phyloP scores from a whole-genome alignment of 2,888 invertebrate genomes.

The Eupithecia pulchellata region DNA sequence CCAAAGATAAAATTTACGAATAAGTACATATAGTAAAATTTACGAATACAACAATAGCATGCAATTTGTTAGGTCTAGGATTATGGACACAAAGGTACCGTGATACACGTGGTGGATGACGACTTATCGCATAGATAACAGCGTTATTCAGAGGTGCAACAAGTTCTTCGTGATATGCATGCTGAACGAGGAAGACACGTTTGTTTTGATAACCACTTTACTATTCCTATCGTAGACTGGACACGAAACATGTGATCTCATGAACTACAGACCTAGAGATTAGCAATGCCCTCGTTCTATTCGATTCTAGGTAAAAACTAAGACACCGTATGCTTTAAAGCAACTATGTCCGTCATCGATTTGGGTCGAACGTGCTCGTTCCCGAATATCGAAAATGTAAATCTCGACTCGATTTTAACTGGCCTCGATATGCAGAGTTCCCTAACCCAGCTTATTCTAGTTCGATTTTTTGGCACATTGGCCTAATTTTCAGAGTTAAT shows the following conservation, averaged over 20 bases:
- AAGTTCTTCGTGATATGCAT: constrained; percentile 48
- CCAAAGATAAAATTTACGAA: constrained; percentile 21
- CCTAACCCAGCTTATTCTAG: constrained; percentile 40
- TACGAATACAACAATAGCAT: constrained; percentile 26
- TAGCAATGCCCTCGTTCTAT: constrained; percentile 19
- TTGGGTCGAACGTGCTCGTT: constrained; percentile 72
- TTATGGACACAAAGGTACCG: constrained; percentile 40
- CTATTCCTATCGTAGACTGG: constrained; percentile 23
- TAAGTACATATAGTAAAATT: constrained; percentile 19
- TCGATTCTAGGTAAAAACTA: constrained; percentile 27
- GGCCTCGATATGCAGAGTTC: constrained; percentile 55
- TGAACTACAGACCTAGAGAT: constrained; percentile 18
- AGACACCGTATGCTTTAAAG: constrained; percentile 51
- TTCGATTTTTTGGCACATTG: constrained; percentile 61
- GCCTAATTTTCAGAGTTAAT: constrained; percentile 68
- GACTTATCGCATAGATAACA: constrained; percentile 45
- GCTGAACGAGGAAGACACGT: constrained; percentile 37
- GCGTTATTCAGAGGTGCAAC: constrained; percentile 39
- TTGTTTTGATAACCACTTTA: constrained; percentile 30
- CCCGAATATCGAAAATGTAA: constrained; percentile 60
- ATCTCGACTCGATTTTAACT: constrained; percentile 54
- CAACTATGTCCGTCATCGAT: constrained; percentile 60
- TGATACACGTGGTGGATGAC: constrained; percentile 45
- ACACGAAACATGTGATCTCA: constrained; percentile 33
- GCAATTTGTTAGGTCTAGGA: constrained; percentile 37